Evolutionary conservation across 2,888 invertebrate genomes (phyloP).

Genomic region (Alsophila aescularia): DNA sequence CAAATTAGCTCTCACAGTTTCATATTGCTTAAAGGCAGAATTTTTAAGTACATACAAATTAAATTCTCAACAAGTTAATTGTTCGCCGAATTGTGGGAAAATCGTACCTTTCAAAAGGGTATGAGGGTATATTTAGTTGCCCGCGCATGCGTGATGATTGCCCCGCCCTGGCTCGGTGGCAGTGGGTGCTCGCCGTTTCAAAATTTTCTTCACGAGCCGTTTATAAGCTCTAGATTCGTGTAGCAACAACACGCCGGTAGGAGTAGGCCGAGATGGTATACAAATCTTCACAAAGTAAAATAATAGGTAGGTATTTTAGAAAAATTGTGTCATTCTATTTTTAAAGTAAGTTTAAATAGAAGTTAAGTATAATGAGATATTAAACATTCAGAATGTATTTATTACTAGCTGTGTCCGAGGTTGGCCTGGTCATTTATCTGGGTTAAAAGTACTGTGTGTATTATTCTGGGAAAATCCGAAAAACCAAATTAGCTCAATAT

Average conservation of each 20-base stretch:
- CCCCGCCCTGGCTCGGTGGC: conserved; percentile 74
- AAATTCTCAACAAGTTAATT: conserved; percentile 59
- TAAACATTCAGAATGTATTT: too few species aligned
- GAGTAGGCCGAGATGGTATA: too few species aligned
- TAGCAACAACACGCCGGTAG: conserved; percentile 25
- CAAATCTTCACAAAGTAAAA: too few species aligned
- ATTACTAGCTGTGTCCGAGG: too few species aligned
- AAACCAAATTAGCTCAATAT: too few species aligned
- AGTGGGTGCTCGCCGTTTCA: conserved; percentile 57
- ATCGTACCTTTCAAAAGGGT: conserved; percentile 35
- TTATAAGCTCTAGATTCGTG: conserved; percentile 34
- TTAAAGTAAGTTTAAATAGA: too few species aligned
- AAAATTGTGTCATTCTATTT: too few species aligned
- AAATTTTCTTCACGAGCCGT: conserved; percentile 50
- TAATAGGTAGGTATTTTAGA: too few species aligned
- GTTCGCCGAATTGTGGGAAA: conserved; percentile 63
- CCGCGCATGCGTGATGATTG: conserved; percentile 65
- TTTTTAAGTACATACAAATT: conserved; percentile 54
- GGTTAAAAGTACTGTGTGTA: too few species aligned
- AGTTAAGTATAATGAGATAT: too few species aligned
- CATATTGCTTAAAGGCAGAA: conserved; percentile 41
- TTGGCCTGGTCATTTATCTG: too few species aligned
- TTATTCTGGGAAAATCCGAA: too few species aligned
- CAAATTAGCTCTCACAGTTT: conserved; percentile 23
- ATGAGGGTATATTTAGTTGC: conserved; percentile 22